These are phyloP conservation scores for Chrysogorgia sp. DNA, from an alignment of 92 coral and sea anemone species.

Conservation along the genomic window DNA sequence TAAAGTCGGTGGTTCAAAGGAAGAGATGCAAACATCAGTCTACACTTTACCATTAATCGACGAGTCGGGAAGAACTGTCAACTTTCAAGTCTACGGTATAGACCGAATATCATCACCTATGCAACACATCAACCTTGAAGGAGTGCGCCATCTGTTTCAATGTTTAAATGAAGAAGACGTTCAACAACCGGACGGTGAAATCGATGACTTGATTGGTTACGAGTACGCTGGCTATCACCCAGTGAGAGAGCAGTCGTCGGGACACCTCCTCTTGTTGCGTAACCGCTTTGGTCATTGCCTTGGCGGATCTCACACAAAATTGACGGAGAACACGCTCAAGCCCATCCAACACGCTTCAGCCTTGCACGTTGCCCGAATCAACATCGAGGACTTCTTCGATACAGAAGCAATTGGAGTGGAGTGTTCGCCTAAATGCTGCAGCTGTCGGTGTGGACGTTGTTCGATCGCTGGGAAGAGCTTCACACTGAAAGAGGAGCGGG, in stretches of 20 bases:
- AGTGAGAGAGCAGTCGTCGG: conserved; percentile 49
- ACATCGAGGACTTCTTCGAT: conserved; percentile 36
- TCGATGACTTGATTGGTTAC: conserved; percentile 69
- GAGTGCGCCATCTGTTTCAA: conserved; percentile 53
- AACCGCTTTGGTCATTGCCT: conserved; percentile 65
- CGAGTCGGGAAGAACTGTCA: conserved; percentile 34
- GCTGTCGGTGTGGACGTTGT: conserved; percentile 44
- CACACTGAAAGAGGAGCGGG: conserved; percentile 12
- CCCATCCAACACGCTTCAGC: conserved; percentile 2
- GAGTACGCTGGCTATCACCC: conserved; percentile 75
- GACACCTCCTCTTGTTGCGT: conserved; percentile 57
- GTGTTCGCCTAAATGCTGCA: conserved; percentile 25
- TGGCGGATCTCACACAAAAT: conserved; percentile 42
- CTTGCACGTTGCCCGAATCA: not conserved
- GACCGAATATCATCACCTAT: conserved; percentile 60
- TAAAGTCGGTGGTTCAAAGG: conserved; percentile 56
- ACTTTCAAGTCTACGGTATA: conserved; percentile 57
- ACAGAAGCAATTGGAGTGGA: conserved; percentile 25
- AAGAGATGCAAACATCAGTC: conserved; percentile 46
- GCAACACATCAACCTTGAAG: conserved; percentile 34
- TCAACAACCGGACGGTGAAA: conserved; percentile 60
- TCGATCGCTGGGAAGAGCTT: conserved; percentile 36
- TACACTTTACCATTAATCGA: conserved; percentile 66
- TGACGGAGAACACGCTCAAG: not conserved
- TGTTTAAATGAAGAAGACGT: conserved; percentile 54